A percentile compares a stretch with the other conserved stretches of the same genome.
These are phyloP conservation scores for Candoia aspera DNA, from an alignment of 2,113 vertebrate genomes.

Conservation along the genomic window DNA sequence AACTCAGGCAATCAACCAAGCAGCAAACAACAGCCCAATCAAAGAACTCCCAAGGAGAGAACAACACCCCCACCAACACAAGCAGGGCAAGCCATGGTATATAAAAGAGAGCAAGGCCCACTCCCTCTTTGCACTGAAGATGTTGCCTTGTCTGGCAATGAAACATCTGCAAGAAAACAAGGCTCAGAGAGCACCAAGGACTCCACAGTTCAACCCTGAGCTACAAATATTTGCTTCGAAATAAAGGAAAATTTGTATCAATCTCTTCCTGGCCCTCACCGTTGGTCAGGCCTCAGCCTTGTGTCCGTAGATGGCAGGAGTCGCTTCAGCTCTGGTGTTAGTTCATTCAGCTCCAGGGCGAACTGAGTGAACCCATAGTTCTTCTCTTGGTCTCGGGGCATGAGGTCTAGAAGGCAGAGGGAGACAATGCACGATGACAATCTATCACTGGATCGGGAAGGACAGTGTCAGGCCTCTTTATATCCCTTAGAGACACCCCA, in stretches of 20 bases:
- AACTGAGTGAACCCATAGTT: conserved; percentile 90
- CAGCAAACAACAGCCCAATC: no score
- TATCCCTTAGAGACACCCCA: not conserved
- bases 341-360: conserved; percentile 89
- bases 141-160: no score
- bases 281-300: conserved; percentile 88
- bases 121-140: no score
- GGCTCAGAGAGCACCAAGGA: no score
- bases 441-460: not conserved
- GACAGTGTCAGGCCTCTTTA: not conserved
- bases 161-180: no score
- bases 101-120: no score
- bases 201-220: no score
- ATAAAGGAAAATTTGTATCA: not conserved
- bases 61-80: no score
- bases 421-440: not conserved
- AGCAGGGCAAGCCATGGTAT: no score
- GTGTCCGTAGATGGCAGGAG: conserved; percentile 87
- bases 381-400: conserved; percentile 81
- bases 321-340: conserved; percentile 77
- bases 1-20: no score
- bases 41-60: no score
- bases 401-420: conserved; percentile 73
- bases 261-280: conserved; percentile 68
- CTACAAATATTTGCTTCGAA: no score